Conservation (phyloP, 2,888 invertebrate species). For the Nephrocerus scutellatus region DNA sequence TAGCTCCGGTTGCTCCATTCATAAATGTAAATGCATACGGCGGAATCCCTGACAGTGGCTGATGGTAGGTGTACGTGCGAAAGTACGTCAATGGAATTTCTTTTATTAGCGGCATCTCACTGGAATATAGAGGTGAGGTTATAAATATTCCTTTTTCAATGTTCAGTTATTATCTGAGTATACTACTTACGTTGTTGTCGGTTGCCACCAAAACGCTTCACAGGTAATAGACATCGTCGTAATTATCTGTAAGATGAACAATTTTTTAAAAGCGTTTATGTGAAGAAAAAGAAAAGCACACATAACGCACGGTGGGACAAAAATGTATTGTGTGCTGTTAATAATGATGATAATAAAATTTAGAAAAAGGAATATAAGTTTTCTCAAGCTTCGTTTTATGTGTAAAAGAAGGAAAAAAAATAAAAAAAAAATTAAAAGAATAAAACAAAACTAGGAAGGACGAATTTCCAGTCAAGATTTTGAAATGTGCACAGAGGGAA, state of each 20-base stretch:
- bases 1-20: too few species aligned
- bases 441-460: too few species aligned
- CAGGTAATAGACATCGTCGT: constrained; percentile 9
- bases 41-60: constrained; percentile 33
- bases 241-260: constrained; percentile 2
- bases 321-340: too few species aligned
- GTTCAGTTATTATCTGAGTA: background rate
- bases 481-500: too few species aligned
- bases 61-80: constrained; percentile 45
- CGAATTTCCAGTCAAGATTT: too few species aligned
- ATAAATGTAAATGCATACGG: constrained; percentile 35
- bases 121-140: background rate
- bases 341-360: too few species aligned
- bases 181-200: constrained; percentile 33
- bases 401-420: too few species aligned
- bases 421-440: too few species aligned
- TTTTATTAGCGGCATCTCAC: constrained; percentile 28
- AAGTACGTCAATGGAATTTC: constrained; percentile 45
- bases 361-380: too few species aligned
- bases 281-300: background rate
- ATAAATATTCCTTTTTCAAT: background rate
- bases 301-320: too few species aligned
- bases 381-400: too few species aligned
- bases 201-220: constrained; percentile 36
- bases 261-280: too few species aligned